A percentile compares a stretch with the other conserved stretches of the same genome.
These are phyloP conservation scores for Zaprionus gabonicus DNA, from an alignment of 1,140 invertebrate species.

Conservation along the genomic window DNA sequence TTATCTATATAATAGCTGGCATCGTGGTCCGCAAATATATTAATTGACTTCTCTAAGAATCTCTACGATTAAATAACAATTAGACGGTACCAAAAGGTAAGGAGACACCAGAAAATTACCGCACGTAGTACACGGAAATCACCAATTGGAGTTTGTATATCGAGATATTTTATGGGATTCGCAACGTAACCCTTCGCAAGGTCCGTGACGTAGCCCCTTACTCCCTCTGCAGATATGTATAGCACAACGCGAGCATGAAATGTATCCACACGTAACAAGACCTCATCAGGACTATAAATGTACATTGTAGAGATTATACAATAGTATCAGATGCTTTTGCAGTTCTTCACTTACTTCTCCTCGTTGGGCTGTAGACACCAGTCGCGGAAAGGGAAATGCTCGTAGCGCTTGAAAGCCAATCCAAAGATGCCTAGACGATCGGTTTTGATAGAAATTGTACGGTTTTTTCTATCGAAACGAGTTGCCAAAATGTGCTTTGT, in stretches of 20 bases:
- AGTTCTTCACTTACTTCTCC: constrained; percentile 58
- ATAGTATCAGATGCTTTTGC: neutral
- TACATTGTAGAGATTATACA: neutral
- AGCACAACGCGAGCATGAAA: constrained; percentile 65
- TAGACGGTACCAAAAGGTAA: neutral
- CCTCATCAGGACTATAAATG: constrained; percentile 57
- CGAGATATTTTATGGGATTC: constrained; percentile 66
- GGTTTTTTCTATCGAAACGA: constrained; percentile 31
- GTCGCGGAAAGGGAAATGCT: constrained; percentile 74
- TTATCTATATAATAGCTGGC: constrained; percentile 75
- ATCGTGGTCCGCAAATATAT: constrained; percentile 75
- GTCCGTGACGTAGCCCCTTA: constrained; percentile 73
- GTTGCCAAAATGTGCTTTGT: constrained; percentile 44
- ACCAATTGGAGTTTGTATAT: constrained; percentile 60
- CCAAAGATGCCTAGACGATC: constrained; percentile 74
- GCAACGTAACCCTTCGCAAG: constrained; percentile 42
- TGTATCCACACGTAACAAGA: constrained; percentile 64
- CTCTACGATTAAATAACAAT: constrained; percentile 31
- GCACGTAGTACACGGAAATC: constrained; percentile 65
- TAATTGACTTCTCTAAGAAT: constrained; percentile 60
- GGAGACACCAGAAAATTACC: constrained; percentile 19
- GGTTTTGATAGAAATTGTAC: constrained; percentile 56
- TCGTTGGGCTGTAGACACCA: constrained; percentile 69
- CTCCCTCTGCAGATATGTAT: constrained; percentile 56
- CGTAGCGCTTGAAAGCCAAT: constrained; percentile 76